These are phyloP conservation scores for Stegodyphus dumicola DNA, from an alignment of 1,140 invertebrate genomes.

Conservation along the genomic window DNA sequence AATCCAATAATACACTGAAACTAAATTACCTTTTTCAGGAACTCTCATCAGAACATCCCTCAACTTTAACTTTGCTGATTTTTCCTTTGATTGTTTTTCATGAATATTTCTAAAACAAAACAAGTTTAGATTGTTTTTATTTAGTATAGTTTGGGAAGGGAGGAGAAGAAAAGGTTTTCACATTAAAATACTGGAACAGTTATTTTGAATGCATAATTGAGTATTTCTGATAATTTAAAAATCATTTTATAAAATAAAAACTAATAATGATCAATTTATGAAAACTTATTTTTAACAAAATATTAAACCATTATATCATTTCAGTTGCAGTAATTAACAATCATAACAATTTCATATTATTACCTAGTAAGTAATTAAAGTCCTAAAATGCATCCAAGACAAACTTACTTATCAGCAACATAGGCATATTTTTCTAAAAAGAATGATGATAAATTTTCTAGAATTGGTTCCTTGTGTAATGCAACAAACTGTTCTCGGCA, in stretches of 20 bases:
- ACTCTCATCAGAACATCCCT: slow-evolving; percentile 60
- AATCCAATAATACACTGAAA: slow-evolving; percentile 16
- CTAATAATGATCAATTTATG: not conserved
- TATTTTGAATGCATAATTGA: not conserved
- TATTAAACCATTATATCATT: too few species aligned
- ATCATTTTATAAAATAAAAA: not conserved
- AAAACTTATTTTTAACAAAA: not conserved
- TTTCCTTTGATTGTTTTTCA: slow-evolving; percentile 1
- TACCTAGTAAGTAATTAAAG: not conserved
- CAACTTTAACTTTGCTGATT: slow-evolving; percentile 34
- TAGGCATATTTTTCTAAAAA: slow-evolving; percentile 77
- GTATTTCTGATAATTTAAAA: not conserved
- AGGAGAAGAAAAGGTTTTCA: not conserved
- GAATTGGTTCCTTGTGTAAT: slow-evolving; percentile 91
- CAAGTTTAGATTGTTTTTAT: too few species aligned
- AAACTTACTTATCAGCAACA: slow-evolving; percentile 64
- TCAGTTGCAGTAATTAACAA: not conserved
- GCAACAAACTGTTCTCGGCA: slow-evolving; percentile 96
- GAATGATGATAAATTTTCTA: slow-evolving; percentile 87
- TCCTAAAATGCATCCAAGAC: not conserved
- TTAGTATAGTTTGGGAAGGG: too few species aligned
- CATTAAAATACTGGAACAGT: not conserved
- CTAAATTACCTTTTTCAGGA: slow-evolving; percentile 62
- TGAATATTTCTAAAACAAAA: slow-evolving; percentile 24
- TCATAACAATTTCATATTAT: not conserved